These are phyloP conservation scores for Gila robusta DNA, from an alignment of 2,797 vertebrate genomes.

Conservation along the genomic window DNA sequence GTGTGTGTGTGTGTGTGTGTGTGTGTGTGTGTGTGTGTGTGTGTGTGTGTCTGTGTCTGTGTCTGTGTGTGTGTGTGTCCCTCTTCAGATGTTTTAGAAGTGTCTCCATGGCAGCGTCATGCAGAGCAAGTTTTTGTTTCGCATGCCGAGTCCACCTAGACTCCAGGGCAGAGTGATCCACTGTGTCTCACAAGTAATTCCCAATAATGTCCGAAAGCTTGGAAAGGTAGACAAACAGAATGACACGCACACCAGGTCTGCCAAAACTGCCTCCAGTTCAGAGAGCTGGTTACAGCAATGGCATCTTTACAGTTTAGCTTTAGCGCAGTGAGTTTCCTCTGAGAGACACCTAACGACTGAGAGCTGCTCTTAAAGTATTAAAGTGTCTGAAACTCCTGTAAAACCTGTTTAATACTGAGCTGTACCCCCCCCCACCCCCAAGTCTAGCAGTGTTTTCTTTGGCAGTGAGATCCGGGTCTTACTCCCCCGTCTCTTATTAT, in stretches of 20 bases:
- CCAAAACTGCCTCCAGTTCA: background rate
- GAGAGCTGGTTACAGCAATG: background rate
- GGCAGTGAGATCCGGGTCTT: constrained; percentile 62
- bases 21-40: too few species aligned
- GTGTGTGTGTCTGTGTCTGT: too few species aligned
- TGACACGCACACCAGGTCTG: background rate
- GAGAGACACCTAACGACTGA: constrained; percentile 18
- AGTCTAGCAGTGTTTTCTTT: constrained; percentile 56
- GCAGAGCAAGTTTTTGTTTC: constrained; percentile 25
- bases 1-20: too few species aligned
- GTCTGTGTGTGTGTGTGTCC: background rate
- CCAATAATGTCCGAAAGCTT: background rate
- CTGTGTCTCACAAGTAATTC: constrained; percentile 14
- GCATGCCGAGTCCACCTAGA: background rate
- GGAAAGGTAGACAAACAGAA: background rate
- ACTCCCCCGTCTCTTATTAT: constrained; percentile 62
- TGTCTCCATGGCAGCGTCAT: background rate
- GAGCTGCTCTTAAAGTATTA: constrained; percentile 6
- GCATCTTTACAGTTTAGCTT: background rate
- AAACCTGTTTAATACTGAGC: constrained; percentile 16
- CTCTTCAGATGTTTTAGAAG: constrained; percentile 28
- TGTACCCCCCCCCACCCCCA: background rate
- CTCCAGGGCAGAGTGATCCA: background rate
- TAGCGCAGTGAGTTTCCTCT: background rate
- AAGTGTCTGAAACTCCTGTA: constrained; percentile 26